Evolutionary conservation across 1,140 invertebrate species (phyloP).

Genomic region (Euura saliciscinereae): DNA sequence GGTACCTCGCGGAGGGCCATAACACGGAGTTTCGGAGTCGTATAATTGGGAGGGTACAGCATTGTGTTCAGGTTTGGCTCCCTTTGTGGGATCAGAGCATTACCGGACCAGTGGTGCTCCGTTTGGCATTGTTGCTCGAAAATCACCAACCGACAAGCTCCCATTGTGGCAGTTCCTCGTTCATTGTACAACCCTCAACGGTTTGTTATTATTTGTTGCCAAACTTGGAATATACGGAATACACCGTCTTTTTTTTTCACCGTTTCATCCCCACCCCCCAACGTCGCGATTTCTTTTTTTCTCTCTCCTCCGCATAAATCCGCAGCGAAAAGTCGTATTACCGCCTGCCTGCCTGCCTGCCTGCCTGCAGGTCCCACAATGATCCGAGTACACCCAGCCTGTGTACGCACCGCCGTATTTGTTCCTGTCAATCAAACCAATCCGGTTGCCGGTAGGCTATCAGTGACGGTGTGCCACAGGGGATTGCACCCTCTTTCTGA

Average conservation of each 20-base stretch:
- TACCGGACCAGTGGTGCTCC: constrained; percentile 25
- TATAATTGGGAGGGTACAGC: constrained; percentile 44
- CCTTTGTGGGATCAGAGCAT: constrained; percentile 49
- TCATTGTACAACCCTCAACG: constrained; percentile 9
- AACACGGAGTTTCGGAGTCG: constrained; percentile 19
- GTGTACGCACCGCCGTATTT: constrained; percentile 26
- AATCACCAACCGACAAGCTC: constrained; percentile 20
- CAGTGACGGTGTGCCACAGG: background rate
- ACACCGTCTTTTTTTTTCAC: no score
- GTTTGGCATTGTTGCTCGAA: constrained; percentile 27
- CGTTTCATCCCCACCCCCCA: background rate
- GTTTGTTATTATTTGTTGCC: constrained; percentile 34
- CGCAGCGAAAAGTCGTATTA: no score
- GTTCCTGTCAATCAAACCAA: constrained; percentile 41
- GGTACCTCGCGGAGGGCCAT: background rate
- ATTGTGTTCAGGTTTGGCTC: constrained; percentile 37
- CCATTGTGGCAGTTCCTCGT: constrained; percentile 29
- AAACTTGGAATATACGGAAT: constrained; percentile 19
- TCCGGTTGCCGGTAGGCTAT: constrained; percentile 19
- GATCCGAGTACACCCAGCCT: no score
- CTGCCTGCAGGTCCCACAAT: no score
- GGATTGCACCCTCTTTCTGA: constrained; percentile 11
- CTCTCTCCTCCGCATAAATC: no score
- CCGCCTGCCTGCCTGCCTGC: no score
- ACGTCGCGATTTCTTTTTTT: background rate